Percentiles rank a stretch among this genome's conserved stretches.
These are phyloP conservation scores for Myathropa florea DNA, from an alignment of 2,888 invertebrate species.

Conservation along the genomic window DNA sequence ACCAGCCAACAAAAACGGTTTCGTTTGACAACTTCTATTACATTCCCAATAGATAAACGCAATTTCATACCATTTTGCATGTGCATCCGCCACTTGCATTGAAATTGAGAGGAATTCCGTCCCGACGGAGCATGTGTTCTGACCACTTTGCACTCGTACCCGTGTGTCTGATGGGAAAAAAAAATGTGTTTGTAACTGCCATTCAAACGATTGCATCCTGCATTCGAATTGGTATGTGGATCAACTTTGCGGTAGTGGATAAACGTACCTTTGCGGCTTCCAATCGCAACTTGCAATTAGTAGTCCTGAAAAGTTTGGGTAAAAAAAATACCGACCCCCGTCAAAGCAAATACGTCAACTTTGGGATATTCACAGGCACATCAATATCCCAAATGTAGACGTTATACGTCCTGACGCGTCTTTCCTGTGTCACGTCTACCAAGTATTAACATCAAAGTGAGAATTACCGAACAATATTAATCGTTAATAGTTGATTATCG, in stretches of 20 bases:
- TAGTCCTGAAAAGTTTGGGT: constrained; percentile 25
- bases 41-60: constrained; percentile 29
- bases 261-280: constrained; percentile 31
- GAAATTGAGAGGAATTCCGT: constrained; percentile 47
- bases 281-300: constrained; percentile 48
- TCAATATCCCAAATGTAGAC: constrained; percentile 5
- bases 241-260: constrained; percentile 47
- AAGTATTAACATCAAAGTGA: constrained; percentile 73
- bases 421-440: not conserved
- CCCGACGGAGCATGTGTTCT: constrained; percentile 22
- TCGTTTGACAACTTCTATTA: constrained; percentile 12
- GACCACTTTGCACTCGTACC: constrained; percentile 1
- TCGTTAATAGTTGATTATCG: constrained; percentile 73
- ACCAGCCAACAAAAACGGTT: constrained; percentile 22
- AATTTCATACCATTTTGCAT: constrained; percentile 21
- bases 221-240: constrained; percentile 46
- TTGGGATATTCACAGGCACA: constrained; percentile 1
- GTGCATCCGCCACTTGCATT: constrained; percentile 16
- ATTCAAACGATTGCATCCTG: constrained; percentile 20
- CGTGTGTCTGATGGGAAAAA: constrained; percentile 1
- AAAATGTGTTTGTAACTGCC: constrained; percentile 1
- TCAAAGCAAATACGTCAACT: not conserved
- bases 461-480: constrained; percentile 74
- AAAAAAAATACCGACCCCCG: constrained; percentile 7
- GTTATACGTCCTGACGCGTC: not conserved